phyloP scores from a whole-genome alignment of 2,797 vertebrate genomes.

The Spinus pinus region DNA sequence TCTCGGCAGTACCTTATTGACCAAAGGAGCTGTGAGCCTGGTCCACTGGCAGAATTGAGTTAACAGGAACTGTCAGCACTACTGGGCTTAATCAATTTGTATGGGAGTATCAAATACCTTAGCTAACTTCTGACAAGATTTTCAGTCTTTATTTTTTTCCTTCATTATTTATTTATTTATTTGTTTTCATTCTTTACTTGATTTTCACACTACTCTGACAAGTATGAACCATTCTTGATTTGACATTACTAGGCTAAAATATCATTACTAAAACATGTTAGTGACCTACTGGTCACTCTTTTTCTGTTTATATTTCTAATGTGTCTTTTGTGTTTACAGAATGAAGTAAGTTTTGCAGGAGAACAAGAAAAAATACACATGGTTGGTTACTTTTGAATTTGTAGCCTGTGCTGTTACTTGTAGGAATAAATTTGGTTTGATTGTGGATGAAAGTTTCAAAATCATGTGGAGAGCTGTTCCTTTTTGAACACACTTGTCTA shows the following conservation, averaged over 20 bases:
- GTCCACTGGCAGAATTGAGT: background rate
- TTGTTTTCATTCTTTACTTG: background rate
- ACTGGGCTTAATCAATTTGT: background rate
- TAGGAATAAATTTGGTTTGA: background rate
- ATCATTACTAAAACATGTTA: background rate
- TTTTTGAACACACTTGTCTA: background rate
- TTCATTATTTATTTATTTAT: background rate
- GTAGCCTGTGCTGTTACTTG: background rate
- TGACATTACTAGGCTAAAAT: background rate
- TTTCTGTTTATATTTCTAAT: background rate
- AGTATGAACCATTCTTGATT: background rate
- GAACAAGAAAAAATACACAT: background rate
- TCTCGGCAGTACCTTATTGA: background rate
- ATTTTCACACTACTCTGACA: background rate
- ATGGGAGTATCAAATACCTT: background rate
- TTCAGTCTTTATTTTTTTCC: background rate
- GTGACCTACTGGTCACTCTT: background rate
- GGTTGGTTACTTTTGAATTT: background rate
- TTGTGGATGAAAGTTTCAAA: background rate
- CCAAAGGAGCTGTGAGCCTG: fast-evolving
- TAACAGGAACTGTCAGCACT: background rate
- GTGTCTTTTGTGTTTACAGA: background rate
- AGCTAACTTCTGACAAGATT: background rate
- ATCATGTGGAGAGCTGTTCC: background rate
- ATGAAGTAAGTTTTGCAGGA: background rate